Conservation (phyloP, 2,113 vertebrate genomes). For the Lipotes vexillifer region DNA sequence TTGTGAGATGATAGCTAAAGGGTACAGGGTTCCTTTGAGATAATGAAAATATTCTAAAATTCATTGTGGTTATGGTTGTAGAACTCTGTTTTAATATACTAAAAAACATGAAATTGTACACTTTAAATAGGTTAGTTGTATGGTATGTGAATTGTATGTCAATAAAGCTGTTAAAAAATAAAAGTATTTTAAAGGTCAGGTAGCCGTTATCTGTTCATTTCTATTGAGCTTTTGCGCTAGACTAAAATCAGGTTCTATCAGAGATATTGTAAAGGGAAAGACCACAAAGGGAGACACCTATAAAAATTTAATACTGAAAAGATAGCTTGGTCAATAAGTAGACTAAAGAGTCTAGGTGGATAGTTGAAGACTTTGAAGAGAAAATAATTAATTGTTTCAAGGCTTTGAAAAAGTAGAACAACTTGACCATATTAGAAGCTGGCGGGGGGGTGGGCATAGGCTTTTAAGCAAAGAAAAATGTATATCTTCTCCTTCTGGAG, state of each 20-base stretch:
- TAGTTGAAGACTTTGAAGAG: slow-evolving; percentile 10
- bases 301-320: slow-evolving; percentile 40
- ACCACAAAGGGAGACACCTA: background rate
- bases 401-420: background rate
- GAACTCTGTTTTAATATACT: background rate
- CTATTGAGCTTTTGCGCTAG: background rate
- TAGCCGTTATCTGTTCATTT: background rate
- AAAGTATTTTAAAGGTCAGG: background rate
- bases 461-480: background rate
- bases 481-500: background rate
- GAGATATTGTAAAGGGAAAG: slow-evolving; percentile 32
- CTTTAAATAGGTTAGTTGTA: background rate
- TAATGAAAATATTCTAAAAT: background rate
- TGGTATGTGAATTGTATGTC: background rate
- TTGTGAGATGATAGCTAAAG: background rate
- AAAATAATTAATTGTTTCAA: slow-evolving; percentile 25
- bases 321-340: slow-evolving; percentile 36
- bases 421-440: background rate
- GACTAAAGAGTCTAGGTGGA: slow-evolving; percentile 19
- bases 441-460: accelerated
- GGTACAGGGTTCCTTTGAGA: background rate
- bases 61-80: background rate
- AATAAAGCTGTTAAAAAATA: slow-evolving; percentile 27
- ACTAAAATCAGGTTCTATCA: slow-evolving; percentile 6
- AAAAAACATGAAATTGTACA: background rate